These are phyloP conservation scores for Hippocampus comes DNA, from an alignment of 2,113 vertebrate species.

Conservation along the genomic window DNA sequence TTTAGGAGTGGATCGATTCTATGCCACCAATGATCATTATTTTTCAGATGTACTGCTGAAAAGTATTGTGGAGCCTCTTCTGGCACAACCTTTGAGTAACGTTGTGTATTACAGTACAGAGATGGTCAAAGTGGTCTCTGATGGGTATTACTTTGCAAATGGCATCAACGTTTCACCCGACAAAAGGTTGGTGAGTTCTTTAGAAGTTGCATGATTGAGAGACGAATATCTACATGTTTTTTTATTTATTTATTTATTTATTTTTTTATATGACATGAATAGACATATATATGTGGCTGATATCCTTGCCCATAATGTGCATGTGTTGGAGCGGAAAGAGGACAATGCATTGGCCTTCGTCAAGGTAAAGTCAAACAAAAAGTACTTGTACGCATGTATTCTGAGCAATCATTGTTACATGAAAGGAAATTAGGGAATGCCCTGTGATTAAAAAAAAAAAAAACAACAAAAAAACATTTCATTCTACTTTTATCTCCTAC, in stretches of 20 bases:
- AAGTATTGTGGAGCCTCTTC: conserved; percentile 48
- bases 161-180: conserved; percentile 85
- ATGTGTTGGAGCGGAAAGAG: conserved; percentile 76
- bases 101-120: conserved; percentile 85
- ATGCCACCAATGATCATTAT: conserved; percentile 84
- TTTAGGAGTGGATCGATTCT: conserved; percentile 83
- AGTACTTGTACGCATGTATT: not conserved
- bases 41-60: conserved; percentile 57
- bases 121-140: conserved; percentile 79
- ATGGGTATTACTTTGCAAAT: conserved; percentile 75
- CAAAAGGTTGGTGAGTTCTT: conserved; percentile 64
- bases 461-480: no score
- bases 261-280: not conserved
- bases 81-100: conserved; percentile 72
- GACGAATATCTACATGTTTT: not conserved
- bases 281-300: conserved; percentile 86
- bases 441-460: no score
- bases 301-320: conserved; percentile 57
- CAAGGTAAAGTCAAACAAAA: conserved; percentile 73
- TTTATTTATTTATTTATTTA: not conserved
- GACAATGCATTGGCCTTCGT: conserved; percentile 72
- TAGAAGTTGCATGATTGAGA: not conserved
- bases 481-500: not conserved
- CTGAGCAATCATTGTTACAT: not conserved
- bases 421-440: no score